Base-by-base conservation (phyloP, 37 sponge, comb jelly and placozoan genomes). In the Amphimedon queenslandica region DNA sequence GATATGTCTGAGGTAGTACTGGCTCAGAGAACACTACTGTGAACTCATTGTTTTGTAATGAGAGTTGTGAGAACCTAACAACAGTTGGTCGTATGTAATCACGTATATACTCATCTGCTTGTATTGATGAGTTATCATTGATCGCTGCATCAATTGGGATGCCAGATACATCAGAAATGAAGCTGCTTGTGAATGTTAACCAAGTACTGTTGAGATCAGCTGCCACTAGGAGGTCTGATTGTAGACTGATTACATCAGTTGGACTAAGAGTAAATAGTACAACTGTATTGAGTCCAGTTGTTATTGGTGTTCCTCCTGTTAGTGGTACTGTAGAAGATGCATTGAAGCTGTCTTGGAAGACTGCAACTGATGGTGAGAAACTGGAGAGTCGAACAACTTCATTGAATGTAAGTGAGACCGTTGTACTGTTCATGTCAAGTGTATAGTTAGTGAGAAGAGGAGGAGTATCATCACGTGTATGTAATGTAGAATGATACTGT, bases 21-120 rank as follows among this genome's bases (percentile, higher is more conserved):
- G 90, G 85, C 55, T 95, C 96, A 35, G 84, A 79, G 77, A 91
- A 95, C 24, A 40, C 13, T 29, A 95, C 64, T 24, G 80, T 78
- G 42, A 95, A 69, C 0, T 76, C 69, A 58, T 84, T 84, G 36
- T 76, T 67, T 73, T 64, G 81, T 13, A 80, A 70, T 21, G 89
- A 93, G 39, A 87, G 75, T 55, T 67, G 38, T 28, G 63, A 53
- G 38, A 93, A 93, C 5, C 43, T 43, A 25, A 73, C 55, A 29
- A 93, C 85, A 37, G 37, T 69, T 39, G 93, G 93, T 23, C 53
- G 29, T 5, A 75, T 88, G 43, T 3, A 0, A 58, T 93, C 93
- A 55, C 57, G 29, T 36, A 55, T 57, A 67, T 78, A 93, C 0
- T 40, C 39, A 8, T 42, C 40, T 27, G 82, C 86, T 72, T 72